Conservation (phyloP, 2,797 vertebrate species). For the Pagetopsis macropterus region DNA sequence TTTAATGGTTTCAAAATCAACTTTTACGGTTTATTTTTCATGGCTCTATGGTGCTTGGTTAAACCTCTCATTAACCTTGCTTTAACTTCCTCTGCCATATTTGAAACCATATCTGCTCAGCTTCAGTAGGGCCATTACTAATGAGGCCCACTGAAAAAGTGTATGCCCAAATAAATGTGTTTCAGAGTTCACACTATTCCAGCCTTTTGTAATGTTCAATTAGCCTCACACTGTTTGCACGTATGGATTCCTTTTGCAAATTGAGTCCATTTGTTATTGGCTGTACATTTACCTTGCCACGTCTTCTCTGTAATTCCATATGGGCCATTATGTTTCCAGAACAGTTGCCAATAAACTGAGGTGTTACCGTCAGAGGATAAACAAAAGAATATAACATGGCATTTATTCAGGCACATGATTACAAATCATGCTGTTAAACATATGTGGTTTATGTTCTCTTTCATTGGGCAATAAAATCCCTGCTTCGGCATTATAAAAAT, state of each 20-base stretch:
- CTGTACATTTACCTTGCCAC: constrained; percentile 52
- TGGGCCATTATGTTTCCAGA: constrained; percentile 54
- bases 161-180: constrained; percentile 59
- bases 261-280: constrained; percentile 48
- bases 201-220: constrained; percentile 65
- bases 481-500: constrained; percentile 49
- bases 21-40: constrained; percentile 74
- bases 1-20: constrained; percentile 75
- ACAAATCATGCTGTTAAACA: constrained; percentile 23
- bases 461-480: constrained; percentile 28
- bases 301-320: constrained; percentile 54
- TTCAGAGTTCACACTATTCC: constrained; percentile 57
- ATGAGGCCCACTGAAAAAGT: constrained; percentile 69
- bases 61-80: constrained; percentile 80
- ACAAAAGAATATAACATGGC: constrained; percentile 34
- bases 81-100: constrained; percentile 73
- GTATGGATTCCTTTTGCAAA: constrained; percentile 57
- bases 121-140: constrained; percentile 67
- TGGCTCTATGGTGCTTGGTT: constrained; percentile 68
- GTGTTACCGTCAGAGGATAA: constrained; percentile 50
- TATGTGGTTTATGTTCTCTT: constrained; percentile 15
- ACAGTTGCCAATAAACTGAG: constrained; percentile 54
- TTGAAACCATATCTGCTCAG: constrained; percentile 67
- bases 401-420: constrained; percentile 42
- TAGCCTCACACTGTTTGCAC: constrained; percentile 53